A percentile compares a stretch with the other conserved stretches of the same genome.
These are phyloP conservation scores for Leiothrix lutea DNA, from an alignment of 2,113 vertebrate genomes.

Conservation along the genomic window DNA sequence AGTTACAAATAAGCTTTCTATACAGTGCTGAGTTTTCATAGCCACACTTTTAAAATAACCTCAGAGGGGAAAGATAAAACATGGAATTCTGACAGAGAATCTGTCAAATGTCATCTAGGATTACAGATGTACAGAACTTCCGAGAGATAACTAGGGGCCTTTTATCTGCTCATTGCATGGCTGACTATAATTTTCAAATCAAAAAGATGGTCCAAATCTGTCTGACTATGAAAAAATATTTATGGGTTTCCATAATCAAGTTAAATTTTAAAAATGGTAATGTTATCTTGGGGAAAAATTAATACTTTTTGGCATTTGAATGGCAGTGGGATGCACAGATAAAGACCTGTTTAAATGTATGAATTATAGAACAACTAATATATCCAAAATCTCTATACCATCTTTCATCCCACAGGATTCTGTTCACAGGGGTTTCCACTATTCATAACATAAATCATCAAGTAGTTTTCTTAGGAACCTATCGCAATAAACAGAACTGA, in stretches of 20 bases:
- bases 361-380: background rate
- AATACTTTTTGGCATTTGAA: background rate
- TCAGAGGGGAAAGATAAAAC: slow-evolving; percentile 18
- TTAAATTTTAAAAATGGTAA: background rate
- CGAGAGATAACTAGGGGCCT: background rate
- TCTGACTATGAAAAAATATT: background rate
- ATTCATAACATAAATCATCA: background rate
- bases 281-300: background rate
- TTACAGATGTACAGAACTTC: background rate
- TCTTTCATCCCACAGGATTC: background rate
- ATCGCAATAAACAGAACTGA: background rate
- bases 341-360: background rate
- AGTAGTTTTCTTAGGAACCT: background rate
- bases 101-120: slow-evolving; percentile 6
- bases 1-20: background rate
- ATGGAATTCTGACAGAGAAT: slow-evolving; percentile 22
- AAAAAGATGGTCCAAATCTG: background rate
- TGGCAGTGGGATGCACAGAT: background rate
- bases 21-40: background rate
- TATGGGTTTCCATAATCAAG: background rate
- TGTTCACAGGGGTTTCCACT: background rate
- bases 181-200: background rate
- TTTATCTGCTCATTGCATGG: slow-evolving; percentile 4
- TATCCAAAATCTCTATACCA: background rate
- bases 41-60: slow-evolving; percentile 23